Percentiles rank a stretch among this genome's conserved stretches.
These are phyloP conservation scores for Herpailurus yagouaroundi DNA, from an alignment of 2,113 vertebrate genomes.

Conservation along the genomic window DNA sequence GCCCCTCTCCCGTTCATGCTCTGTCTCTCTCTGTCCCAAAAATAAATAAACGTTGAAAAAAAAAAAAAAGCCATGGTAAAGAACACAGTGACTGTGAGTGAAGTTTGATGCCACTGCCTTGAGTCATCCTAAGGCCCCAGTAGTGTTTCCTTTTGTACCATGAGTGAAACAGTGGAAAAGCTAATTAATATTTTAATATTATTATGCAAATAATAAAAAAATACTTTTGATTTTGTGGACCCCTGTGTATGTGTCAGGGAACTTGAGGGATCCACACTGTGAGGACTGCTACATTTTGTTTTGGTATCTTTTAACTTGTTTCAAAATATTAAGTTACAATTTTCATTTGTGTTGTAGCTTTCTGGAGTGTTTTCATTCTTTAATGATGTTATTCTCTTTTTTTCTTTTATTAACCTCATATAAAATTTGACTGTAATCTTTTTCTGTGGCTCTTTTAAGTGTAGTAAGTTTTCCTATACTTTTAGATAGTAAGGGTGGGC, in stretches of 20 bases:
- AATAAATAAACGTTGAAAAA: too few species aligned
- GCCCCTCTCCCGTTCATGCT: too few species aligned
- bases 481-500: not conserved
- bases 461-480: not conserved
- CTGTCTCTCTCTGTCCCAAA: too few species aligned
- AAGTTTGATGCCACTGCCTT: not conserved
- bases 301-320: constrained; percentile 27
- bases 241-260: not conserved
- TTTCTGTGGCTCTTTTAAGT: constrained; percentile 29
- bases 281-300: not conserved
- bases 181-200: not conserved
- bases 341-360: constrained; percentile 23
- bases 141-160: not conserved
- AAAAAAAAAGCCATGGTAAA: not conserved
- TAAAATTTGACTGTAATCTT: not conserved
- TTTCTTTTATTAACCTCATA: not conserved
- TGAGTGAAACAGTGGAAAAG: not conserved
- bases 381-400: constrained; percentile 9
- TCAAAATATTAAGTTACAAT: not conserved
- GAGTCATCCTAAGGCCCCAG: not conserved
- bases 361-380: not conserved
- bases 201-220: not conserved
- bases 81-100: not conserved
- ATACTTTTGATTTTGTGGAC: constrained; percentile 38
- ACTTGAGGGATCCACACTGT: not conserved